phyloP scores from a whole-genome alignment of 2,113 vertebrate genomes.

The Oryzias curvinotus region DNA sequence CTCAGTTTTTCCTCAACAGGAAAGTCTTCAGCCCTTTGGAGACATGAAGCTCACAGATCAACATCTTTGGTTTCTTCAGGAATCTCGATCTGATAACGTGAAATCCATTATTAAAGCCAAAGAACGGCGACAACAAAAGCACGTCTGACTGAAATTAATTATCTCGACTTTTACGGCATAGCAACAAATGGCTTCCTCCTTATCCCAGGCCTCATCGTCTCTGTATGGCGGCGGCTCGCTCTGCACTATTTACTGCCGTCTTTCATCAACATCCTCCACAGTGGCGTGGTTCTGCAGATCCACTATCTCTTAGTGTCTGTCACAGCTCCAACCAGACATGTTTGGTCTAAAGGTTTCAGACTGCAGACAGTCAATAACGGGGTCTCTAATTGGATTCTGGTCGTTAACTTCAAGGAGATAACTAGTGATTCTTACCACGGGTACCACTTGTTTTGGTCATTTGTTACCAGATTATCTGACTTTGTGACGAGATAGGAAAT shows the following conservation, averaged over 20 bases:
- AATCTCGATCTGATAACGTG: constrained; percentile 35
- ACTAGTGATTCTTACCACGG: constrained; percentile 14
- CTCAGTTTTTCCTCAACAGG: no score
- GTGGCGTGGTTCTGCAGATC: neutral
- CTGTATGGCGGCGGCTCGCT: constrained; percentile 11
- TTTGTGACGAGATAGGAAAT: neutral
- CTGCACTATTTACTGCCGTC: constrained; percentile 22
- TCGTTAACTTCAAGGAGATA: constrained; percentile 13
- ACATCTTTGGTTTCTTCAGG: constrained; percentile 8
- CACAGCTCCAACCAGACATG: constrained; percentile 3
- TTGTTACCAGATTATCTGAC: neutral
- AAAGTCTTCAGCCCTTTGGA: no score
- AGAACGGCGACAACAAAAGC: constrained; percentile 42
- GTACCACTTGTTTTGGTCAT: neutral
- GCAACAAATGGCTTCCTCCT: constrained; percentile 41
- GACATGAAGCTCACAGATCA: neutral
- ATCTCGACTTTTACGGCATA: constrained; percentile 30
- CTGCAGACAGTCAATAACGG: neutral
- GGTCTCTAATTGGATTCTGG: neutral
- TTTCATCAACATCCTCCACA: constrained; percentile 12
- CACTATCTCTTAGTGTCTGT: constrained; percentile 3
- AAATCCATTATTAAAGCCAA: constrained; percentile 40
- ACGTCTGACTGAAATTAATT: constrained; percentile 53
- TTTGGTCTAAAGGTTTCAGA: constrained; percentile 1
- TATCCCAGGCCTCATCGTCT: constrained; percentile 33